Evolutionary conservation across 2,797 vertebrate species (phyloP).

Genomic region (Chelidonichthys spinosus): DNA sequence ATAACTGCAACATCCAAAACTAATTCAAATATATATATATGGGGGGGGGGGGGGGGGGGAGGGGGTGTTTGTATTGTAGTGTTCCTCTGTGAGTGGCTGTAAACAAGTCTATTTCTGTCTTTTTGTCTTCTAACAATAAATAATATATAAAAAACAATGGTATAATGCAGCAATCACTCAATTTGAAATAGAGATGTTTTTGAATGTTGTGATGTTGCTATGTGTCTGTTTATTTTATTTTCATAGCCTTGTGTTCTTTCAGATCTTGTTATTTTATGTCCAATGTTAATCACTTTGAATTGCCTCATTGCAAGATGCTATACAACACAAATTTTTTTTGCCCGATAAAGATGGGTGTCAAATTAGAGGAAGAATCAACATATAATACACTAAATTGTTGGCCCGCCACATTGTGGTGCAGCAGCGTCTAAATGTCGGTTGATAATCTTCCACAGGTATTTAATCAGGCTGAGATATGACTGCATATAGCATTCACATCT

Average conservation of each 20-base stretch:
- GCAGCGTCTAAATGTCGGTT: neutral
- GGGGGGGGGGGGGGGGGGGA: neutral
- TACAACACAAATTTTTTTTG: neutral
- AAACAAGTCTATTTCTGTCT: neutral
- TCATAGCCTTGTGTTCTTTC: neutral
- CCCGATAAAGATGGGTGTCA: neutral
- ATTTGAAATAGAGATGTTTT: neutral
- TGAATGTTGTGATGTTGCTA: neutral
- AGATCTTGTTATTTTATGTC: neutral
- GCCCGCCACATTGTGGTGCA: neutral
- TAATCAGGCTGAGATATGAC: slow-evolving; percentile 6
- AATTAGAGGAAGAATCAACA: slow-evolving; percentile 1
- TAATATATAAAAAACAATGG: neutral
- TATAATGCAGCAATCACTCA: slow-evolving; percentile 1
- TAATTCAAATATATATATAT: neutral
- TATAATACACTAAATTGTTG: neutral
- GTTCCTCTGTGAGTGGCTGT: neutral
- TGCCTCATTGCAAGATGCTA: neutral
- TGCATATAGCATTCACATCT: slow-evolving; percentile 11
- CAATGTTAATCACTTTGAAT: neutral
- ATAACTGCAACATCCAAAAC: neutral
- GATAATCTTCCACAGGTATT: slow-evolving; percentile 20
- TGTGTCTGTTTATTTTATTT: neutral
- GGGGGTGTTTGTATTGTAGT: neutral
- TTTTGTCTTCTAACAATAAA: neutral